Conservation (phyloP, 2,797 vertebrate species). For the Gobio occitaniae region DNA sequence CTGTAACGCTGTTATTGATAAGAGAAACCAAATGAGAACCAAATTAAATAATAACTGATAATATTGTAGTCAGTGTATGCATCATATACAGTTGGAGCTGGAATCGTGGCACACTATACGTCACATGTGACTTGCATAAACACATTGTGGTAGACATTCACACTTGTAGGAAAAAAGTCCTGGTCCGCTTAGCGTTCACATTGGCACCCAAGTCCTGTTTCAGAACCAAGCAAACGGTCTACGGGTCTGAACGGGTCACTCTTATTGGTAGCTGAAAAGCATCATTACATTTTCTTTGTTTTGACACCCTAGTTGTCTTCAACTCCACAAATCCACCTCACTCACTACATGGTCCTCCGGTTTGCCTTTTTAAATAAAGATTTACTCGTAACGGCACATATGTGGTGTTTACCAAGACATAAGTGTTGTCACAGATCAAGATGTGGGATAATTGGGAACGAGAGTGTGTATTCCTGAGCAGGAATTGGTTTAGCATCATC, state of each 20-base stretch:
- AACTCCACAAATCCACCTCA: background rate
- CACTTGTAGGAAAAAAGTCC: no score
- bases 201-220: background rate
- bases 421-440: conserved; percentile 24
- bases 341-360: background rate
- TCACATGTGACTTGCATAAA: no score
- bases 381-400: background rate
- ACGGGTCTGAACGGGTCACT: background rate
- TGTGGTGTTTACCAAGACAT: background rate
- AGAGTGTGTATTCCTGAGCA: background rate
- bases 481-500: background rate
- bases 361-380: background rate
- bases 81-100: background rate
- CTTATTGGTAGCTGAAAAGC: background rate
- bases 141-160: no score
- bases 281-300: background rate
- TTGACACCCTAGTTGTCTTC: background rate
- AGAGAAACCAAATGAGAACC: background rate
- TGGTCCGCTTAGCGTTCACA: no score
- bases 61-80: no score
- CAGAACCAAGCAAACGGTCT: no score
- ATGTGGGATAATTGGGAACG: conserved; percentile 2
- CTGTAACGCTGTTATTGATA: background rate
- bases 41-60: background rate
- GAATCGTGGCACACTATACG: no score